These are phyloP conservation scores for Pampusana beccarii DNA, from an alignment of 2,113 vertebrate species.

Conservation along the genomic window DNA sequence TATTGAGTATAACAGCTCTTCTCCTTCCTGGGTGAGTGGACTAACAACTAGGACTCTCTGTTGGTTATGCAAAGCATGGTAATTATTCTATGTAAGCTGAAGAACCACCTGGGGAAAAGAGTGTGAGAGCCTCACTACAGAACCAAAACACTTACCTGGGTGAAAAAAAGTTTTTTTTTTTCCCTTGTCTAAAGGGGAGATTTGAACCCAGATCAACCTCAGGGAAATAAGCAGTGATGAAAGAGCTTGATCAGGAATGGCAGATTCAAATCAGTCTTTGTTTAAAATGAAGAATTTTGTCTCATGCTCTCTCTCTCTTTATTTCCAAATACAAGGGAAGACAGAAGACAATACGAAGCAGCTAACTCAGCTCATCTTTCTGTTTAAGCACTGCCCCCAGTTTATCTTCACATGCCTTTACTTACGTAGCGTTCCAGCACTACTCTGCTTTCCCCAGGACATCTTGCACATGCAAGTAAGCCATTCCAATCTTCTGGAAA, in stretches of 20 bases:
- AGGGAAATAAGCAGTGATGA: background rate
- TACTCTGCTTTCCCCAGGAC: background rate
- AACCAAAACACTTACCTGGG: background rate
- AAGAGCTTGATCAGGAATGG: background rate
- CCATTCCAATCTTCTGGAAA: background rate
- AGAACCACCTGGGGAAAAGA: background rate
- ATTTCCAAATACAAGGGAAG: background rate
- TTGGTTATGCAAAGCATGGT: background rate
- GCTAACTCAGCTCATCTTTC: background rate
- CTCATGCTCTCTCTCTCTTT: background rate
- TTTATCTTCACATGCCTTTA: background rate
- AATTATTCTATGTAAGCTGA: background rate
- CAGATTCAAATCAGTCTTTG: background rate
- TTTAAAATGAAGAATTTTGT: background rate
- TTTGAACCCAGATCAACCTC: background rate
- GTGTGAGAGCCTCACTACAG: background rate
- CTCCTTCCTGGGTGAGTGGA: background rate
- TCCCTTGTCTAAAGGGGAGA: background rate
- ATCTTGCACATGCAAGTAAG: background rate
- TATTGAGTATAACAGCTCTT: background rate
- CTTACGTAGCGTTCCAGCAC: accelerated
- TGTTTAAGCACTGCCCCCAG: background rate
- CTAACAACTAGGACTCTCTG: background rate
- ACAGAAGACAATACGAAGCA: background rate
- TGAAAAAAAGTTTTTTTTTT: background rate